Percentiles rank a stretch among this genome's conserved stretches.
Conservation (phyloP, 2,888 invertebrate species). For the Unio pictorum region DNA sequence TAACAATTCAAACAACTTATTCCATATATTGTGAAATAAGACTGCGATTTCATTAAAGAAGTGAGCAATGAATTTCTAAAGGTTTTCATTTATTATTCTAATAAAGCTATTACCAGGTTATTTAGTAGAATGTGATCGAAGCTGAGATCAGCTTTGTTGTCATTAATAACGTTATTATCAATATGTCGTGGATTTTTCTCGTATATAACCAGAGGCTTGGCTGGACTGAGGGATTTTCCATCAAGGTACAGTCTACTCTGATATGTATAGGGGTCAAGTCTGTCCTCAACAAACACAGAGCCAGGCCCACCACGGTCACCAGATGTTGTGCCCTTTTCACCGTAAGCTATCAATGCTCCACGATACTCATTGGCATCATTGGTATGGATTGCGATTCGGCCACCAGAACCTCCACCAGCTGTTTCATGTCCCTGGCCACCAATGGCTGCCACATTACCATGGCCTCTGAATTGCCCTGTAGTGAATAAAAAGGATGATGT, state of each 20-base stretch:
- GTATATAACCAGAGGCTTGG: conserved; percentile 48
- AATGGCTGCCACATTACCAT: conserved; percentile 45
- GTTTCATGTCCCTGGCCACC: conserved; percentile 43
- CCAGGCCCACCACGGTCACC: conserved; percentile 57
- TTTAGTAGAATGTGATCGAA: conserved; percentile 56
- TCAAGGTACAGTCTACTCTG: conserved; percentile 49
- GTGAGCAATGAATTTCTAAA: neutral
- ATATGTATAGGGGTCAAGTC: conserved; percentile 20
- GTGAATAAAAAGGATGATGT: neutral
- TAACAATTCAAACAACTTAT: too few relatives aligned
- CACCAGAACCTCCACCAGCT: conserved; percentile 55
- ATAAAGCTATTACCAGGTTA: conserved; percentile 33
- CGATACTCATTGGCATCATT: conserved; percentile 42
- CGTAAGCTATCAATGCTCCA: conserved; percentile 45
- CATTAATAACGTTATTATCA: conserved; percentile 10
- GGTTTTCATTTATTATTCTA: neutral
- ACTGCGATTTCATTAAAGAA: too few relatives aligned
- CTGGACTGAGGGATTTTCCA: conserved; percentile 32
- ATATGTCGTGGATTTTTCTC: conserved; percentile 47
- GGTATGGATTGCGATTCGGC: conserved; percentile 49
- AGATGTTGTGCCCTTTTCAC: conserved; percentile 25
- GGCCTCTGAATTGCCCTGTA: conserved; percentile 48
- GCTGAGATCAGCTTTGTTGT: conserved; percentile 46
- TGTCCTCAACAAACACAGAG: conserved; percentile 54
- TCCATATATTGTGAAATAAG: too few relatives aligned